Evolutionary conservation across 2,888 invertebrate species (phyloP).

Genomic region (Stenodema calcarata): DNA sequence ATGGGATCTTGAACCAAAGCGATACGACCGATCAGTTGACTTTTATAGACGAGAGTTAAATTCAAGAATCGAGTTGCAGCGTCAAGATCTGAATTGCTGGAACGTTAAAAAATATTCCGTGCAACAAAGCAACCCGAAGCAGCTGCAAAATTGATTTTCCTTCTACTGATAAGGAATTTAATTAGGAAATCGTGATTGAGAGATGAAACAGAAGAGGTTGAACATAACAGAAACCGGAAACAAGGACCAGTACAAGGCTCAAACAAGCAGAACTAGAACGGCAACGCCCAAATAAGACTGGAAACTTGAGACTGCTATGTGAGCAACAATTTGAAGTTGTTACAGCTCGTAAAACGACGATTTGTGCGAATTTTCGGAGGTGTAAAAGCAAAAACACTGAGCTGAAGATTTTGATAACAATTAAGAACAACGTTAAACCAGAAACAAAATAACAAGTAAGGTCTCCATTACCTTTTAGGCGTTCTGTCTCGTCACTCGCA

Average conservation of each 20-base stretch:
- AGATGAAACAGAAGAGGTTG: too few relatives aligned
- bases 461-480: not conserved
- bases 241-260: not conserved
- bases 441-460: not conserved
- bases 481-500: not conserved
- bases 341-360: too few relatives aligned
- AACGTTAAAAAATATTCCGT: not conserved
- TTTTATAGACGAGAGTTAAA: not conserved
- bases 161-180: too few relatives aligned
- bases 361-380: not conserved
- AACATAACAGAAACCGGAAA: too few relatives aligned
- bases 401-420: not conserved
- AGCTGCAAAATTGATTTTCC: too few relatives aligned
- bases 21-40: not conserved
- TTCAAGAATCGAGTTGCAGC: not conserved
- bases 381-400: not conserved
- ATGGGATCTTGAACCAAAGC: not conserved
- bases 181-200: too few relatives aligned
- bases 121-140: not conserved
- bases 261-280: not conserved
- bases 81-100: not conserved
- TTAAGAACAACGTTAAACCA: not conserved
- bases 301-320: not conserved
- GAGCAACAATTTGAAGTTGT: too few relatives aligned
- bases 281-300: not conserved